phyloP scores from a whole-genome alignment of 2,113 vertebrate genomes.

The Calyptommatus sinebrachiatus region DNA sequence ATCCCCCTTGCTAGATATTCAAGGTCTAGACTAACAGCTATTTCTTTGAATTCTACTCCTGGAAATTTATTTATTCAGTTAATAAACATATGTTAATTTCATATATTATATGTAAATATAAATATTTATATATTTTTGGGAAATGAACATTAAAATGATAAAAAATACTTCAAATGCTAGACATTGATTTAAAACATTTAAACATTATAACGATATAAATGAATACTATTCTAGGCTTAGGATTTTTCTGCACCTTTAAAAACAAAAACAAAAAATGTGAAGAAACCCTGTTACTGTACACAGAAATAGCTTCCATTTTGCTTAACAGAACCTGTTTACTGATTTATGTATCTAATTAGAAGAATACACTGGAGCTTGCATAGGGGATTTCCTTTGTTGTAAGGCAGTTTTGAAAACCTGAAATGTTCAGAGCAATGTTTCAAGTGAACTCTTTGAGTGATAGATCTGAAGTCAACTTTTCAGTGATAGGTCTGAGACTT shows the following conservation, averaged over 20 bases:
- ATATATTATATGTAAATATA: too few species aligned
- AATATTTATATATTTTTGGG: too few species aligned
- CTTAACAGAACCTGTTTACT: neutral
- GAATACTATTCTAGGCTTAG: neutral
- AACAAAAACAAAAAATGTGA: neutral
- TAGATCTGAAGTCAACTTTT: neutral
- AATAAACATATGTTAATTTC: too few species aligned
- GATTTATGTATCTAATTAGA: neutral
- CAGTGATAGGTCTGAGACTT: neutral
- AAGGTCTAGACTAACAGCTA: too few species aligned
- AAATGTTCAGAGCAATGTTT: neutral
- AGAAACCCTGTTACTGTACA: neutral
- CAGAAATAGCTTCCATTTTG: neutral
- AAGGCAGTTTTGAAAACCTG: neutral
- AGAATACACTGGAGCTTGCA: neutral
- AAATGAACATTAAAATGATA: too few species aligned
- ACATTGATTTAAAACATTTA: too few species aligned
- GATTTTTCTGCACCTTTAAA: neutral
- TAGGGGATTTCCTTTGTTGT: neutral
- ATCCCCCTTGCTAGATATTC: too few species aligned
- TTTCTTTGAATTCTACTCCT: too few species aligned
- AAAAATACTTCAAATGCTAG: too few species aligned
- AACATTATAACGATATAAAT: too few species aligned
- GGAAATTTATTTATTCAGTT: too few species aligned
- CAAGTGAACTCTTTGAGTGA: neutral